These are phyloP conservation scores for Prinia subflava DNA, from an alignment of 2,113 vertebrate species.

Conservation along the genomic window DNA sequence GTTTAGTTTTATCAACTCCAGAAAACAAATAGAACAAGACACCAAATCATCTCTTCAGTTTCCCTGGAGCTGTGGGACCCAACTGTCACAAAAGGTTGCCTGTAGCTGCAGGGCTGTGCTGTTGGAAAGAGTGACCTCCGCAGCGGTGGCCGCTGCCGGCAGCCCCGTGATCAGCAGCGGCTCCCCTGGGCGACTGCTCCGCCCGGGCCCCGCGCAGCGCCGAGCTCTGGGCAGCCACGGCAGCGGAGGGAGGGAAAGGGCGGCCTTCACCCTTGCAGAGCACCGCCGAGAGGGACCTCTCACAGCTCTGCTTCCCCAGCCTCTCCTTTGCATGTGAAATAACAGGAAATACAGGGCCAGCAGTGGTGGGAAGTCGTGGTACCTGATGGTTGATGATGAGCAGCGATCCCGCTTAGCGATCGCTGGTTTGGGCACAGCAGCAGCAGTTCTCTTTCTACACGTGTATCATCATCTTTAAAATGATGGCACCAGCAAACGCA, in stretches of 20 bases:
- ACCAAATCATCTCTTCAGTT: neutral
- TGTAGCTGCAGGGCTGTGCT: neutral
- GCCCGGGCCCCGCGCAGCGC: neutral
- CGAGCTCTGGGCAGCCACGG: neutral
- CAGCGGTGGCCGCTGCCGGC: neutral
- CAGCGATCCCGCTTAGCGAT: too few species aligned
- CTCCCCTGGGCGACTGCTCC: neutral
- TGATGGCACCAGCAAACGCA: neutral
- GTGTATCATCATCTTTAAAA: neutral
- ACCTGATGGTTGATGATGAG: neutral
- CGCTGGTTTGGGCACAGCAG: neutral
- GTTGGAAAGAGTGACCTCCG: neutral
- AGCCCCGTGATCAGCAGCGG: neutral
- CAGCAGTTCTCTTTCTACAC: neutral
- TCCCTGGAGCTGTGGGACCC: slow-evolving; percentile 4
- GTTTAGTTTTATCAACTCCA: slow-evolving; percentile 4
- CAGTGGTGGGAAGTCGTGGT: neutral
- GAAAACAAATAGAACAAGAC: slow-evolving; percentile 35
- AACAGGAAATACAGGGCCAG: neutral
- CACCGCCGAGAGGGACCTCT: neutral
- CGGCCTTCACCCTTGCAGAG: neutral
- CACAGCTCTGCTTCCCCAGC: neutral
- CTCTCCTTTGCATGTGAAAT: neutral
- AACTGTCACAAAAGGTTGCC: slow-evolving; percentile 32
- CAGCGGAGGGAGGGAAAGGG: neutral